Evolutionary conservation across 2,888 invertebrate genomes (phyloP), one percentile per base, ranked within the genome.

Genomic region (Creontiades dilutus): DNA sequence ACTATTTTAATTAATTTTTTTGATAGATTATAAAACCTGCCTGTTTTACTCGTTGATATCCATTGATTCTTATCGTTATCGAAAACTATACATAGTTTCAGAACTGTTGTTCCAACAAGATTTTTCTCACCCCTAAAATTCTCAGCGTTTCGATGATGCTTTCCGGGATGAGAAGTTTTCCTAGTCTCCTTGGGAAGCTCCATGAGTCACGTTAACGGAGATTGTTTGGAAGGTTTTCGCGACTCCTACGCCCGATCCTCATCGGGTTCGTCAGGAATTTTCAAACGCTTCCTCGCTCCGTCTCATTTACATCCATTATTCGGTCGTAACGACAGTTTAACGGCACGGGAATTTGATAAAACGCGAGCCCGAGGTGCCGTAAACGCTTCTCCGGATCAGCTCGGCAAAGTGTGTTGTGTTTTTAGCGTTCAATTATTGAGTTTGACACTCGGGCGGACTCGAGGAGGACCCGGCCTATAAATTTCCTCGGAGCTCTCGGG

Each of bases 391-490:
- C 19, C n/a, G 3, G 9, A 61, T 2, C 27, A 76, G 27, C 76
- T 14, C 37, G 28, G 37, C 46, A 28, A 4, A 27, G 46, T 76
- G 46, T 76, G 37, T 37, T 37, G 37, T 37, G 37, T 37, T 37
- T 37, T 37, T 28, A 76, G 46, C 27, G 55, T 52, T 84, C 55
- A 57, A 84, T 84, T 84, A 84, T 84, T 12, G 55, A 84, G 57
- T 57, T 84, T 57, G 84, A 84, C 84, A 47, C 84, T 84, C 28
- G 46, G 7, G 23, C 46, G 46, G 23, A 37, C 37, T 37, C 37
- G 37, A 75, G 23, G 48, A 48, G 81, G 37, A 48, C 48, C 12
- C 11, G 48, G n/a, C 57, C 47, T 84, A 57, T 84, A 57, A 55
- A 84, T 84, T 84, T 84, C 28, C 82, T 37, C 55, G n/a, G 2